Base-by-base conservation (phyloP, 2,113 vertebrate genomes). In the Apeltes quadracus region DNA sequence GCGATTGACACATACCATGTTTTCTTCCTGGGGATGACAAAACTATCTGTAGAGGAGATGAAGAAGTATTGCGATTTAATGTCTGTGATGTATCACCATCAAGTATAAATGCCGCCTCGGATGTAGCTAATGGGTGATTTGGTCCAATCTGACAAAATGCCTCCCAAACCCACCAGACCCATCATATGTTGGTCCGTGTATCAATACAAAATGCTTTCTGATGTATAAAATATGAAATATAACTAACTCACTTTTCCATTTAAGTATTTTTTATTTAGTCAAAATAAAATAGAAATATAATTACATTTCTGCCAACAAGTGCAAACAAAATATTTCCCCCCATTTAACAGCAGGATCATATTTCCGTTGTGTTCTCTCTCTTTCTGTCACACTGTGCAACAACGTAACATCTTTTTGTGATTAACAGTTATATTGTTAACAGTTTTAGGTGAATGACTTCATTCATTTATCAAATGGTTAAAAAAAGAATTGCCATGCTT, bases 11-110 rank as follows among this genome's bases (percentile, higher is more conserved):
- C 94, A 76, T 83, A 98, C 98, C 98, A 99, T 62, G 90, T 95
- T 93, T 98, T 98, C 91, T 86, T 98, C 81, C 84, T 95, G 32
- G 97, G 97, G 76, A 98, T 86, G 62, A 95, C 85, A 66, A 96
- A 90, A 54, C 93, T 84, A 83, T 95, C 94, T 82, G 72, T 13
- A 22, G 80, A 71, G 6, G 20, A 7, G 27, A 56, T 3, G 4
- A 59, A 2, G 10, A 46, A 67, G 2, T 25, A 1, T 1, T 18
- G 12, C 13, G 5, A 46, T 12, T 23, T 54, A 53, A 46, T 13
- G 2, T 14, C 20, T n/a, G 14, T 36, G 4, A 29, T 7, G 46
- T 36, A 15, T 27, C 12, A 34, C 7, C 11, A 16, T 13, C 2
- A 20, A 7, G 51, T 23, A 38, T 3, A 13, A 48, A 32, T 9